A percentile compares a stretch with the other conserved stretches of the same genome.
Evolutionary conservation across 2,113 vertebrate species (phyloP).

Genomic region (Butastur rufipennis): DNA sequence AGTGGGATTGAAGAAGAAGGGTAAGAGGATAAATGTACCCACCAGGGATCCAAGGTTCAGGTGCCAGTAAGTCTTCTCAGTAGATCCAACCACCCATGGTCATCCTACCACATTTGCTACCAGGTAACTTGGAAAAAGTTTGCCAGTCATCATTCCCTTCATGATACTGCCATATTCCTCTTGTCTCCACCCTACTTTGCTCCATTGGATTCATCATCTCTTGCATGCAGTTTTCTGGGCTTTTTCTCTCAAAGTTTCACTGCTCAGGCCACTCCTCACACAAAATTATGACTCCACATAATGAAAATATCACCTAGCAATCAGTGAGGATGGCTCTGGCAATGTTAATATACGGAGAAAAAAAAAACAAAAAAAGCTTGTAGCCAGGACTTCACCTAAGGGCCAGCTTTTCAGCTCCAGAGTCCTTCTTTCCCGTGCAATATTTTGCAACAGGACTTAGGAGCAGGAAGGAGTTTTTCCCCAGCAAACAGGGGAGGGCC

Average conservation of each 20-base stretch:
- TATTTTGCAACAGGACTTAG: background rate
- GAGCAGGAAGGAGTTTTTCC: background rate
- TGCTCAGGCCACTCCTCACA: background rate
- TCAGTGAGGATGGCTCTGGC: background rate
- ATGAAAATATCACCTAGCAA: background rate
- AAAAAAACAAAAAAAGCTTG: background rate
- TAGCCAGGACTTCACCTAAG: background rate
- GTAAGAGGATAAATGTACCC: background rate
- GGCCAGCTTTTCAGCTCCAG: background rate
- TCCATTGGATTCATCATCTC: background rate
- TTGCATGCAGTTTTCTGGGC: background rate
- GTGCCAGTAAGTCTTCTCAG: background rate
- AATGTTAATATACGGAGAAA: background rate
- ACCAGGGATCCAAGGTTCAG: background rate
- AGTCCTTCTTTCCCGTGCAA: background rate
- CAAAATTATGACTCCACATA: background rate
- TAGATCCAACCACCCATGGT: background rate
- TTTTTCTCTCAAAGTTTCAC: background rate
- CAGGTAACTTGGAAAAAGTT: background rate
- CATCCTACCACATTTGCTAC: background rate
- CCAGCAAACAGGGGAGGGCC: background rate
- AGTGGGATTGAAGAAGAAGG: background rate
- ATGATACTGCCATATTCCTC: background rate
- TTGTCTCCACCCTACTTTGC: rapidly evolving
- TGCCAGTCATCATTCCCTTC: background rate